Evolutionary conservation across 2,888 invertebrate genomes (phyloP), one percentile per base, ranked within the genome.

Genomic region (Drosophila siamana): DNA sequence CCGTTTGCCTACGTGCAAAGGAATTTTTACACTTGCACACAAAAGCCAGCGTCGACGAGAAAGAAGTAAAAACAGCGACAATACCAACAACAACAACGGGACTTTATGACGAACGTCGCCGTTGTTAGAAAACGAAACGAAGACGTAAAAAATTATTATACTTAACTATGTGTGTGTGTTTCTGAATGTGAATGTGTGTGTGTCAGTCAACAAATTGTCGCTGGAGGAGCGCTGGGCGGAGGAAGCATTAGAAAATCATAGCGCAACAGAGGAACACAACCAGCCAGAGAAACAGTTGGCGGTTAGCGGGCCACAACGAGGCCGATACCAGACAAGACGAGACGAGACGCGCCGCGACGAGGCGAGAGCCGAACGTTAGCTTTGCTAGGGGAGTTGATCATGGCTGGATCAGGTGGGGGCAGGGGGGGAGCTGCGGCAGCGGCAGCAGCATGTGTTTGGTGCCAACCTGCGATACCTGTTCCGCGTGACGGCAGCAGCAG

Each of bases 391-490:
- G 52, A 52, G 54, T 65, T 65, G 46, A 11, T 56, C 15, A 44
- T 68, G 56, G 56, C 9, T 22, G 52, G 22, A 19, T 19, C 1
- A n/a, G 38, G 50, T 8, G 59, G 16, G 22, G 52, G 36, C 19
- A 30, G 24, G 60, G 47, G 6, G 22, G 11, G 19, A 43, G 43
- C 26, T 51, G n/a, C n/a, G 24, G 38, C 44, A 44, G 74, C 72
- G 76, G 73, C 66, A 83, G 28, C 28, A 28, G 28, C 86, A 88
- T 85, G 85, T 84, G 84, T 78, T 85, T 85, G 74, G 86, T 86
- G 77, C 88, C 85, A 87, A 87, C 85, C 86, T 85, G 85, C 86
- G 85, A 85, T 87, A 85, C 85, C 85, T 85, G 85, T 85, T 85
- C 85, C 85, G 82, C 86, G 79, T 77, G 79, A 78, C 80, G 82